Percentiles rank a stretch among this genome's conserved stretches.
Evolutionary conservation across 2,113 vertebrate species (phyloP).

Genomic region (Todiramphus chloris): DNA sequence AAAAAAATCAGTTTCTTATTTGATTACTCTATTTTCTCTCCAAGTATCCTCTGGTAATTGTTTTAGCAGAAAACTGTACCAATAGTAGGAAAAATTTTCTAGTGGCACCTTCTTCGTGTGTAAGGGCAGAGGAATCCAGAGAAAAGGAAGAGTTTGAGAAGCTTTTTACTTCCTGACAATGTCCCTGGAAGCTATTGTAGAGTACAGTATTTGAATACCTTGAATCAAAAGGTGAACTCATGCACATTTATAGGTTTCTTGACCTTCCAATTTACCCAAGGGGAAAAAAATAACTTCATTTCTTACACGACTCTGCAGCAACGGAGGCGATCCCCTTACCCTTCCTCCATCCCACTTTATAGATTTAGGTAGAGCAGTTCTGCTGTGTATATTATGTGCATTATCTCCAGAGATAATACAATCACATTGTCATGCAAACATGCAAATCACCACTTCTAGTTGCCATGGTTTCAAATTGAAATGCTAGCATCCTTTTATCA

Average conservation of each 20-base stretch:
- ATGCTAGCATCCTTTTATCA: conserved; percentile 32
- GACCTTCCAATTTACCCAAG: not conserved
- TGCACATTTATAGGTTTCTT: not conserved
- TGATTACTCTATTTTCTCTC: not conserved
- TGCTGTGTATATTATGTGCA: not conserved
- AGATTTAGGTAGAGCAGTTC: not conserved
- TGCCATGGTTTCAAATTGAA: conserved; percentile 63
- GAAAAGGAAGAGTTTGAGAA: not conserved
- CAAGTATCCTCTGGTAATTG: not conserved
- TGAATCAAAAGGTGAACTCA: not conserved
- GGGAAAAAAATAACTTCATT: not conserved
- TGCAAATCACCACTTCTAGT: conserved; percentile 55
- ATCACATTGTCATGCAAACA: conserved; percentile 64
- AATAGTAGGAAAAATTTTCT: not conserved
- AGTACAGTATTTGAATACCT: not conserved
- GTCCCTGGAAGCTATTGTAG: not conserved
- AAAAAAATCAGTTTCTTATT: not conserved
- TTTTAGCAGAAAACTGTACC: not conserved
- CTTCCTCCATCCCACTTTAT: not conserved
- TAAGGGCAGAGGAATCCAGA: not conserved
- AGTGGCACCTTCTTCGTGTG: not conserved
- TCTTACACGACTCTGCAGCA: not conserved
- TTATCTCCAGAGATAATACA: conserved; percentile 44
- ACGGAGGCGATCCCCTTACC: not conserved
- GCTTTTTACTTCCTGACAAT: not conserved